Conservation (phyloP, 2,113 vertebrate species). For the Panthera uncia region DNA sequence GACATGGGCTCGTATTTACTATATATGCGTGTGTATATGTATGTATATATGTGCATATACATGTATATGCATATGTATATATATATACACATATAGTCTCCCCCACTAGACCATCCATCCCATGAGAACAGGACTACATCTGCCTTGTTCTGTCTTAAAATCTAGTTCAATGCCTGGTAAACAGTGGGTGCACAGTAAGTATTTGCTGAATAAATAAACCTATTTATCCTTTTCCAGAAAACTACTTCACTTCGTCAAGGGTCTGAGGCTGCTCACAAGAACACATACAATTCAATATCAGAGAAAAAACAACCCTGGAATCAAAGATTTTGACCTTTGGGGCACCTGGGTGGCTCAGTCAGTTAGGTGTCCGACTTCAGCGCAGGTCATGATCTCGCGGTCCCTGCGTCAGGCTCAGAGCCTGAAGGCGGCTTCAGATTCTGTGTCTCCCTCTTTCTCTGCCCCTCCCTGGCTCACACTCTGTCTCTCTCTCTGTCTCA, state of each 20-base stretch:
- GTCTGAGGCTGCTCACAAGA: not conserved
- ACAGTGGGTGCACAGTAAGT: not conserved
- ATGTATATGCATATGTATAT: not conserved
- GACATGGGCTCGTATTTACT: not conserved
- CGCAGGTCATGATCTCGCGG: too few species aligned
- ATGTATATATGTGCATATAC: not conserved
- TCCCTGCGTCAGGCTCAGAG: too few species aligned
- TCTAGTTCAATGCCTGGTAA: not conserved
- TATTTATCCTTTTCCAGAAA: not conserved
- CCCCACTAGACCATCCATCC: not conserved
- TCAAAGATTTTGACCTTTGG: not conserved
- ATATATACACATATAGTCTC: not conserved
- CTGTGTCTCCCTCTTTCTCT: too few species aligned
- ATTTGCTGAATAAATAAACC: not conserved
- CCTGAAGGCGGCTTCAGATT: too few species aligned
- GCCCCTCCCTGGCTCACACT: too few species aligned
- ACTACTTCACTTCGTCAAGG: not conserved
- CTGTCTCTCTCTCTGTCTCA: too few species aligned
- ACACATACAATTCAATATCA: not conserved
- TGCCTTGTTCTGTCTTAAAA: not conserved
- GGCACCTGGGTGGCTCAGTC: too few species aligned
- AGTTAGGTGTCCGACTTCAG: too few species aligned
- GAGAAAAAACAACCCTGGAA: not conserved
- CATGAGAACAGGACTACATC: not conserved
- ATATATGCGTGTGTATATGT: not conserved